A percentile compares a stretch with the other conserved stretches of the same genome.
Evolutionary conservation across 2,113 vertebrate species (phyloP).

Genomic region (Cryptomyrus ogoouensis): DNA sequence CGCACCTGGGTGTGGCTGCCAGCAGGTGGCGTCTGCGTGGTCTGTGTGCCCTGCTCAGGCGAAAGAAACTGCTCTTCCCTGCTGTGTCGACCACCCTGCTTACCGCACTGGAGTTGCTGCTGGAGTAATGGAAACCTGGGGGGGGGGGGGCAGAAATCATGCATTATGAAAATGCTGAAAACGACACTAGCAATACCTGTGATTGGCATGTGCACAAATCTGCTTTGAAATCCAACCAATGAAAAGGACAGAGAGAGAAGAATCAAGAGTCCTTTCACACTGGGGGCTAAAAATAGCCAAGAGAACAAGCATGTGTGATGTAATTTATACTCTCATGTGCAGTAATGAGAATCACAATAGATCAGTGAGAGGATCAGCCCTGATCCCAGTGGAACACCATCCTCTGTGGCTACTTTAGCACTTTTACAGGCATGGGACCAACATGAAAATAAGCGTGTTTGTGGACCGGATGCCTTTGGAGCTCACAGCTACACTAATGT

Average conservation of each 20-base stretch:
- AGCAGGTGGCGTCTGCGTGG: constrained; percentile 45
- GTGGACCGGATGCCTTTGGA: neutral
- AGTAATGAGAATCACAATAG: neutral
- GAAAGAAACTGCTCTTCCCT: constrained; percentile 75
- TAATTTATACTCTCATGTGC: neutral
- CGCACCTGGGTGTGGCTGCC: constrained; percentile 72
- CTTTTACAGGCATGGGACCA: neutral
- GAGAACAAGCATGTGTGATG: neutral
- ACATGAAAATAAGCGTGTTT: neutral
- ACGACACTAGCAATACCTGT: neutral
- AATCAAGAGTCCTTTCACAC: neutral
- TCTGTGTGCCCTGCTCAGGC: constrained; percentile 69
- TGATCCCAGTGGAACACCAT: neutral
- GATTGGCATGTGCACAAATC: neutral
- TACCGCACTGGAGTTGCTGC: constrained; percentile 77
- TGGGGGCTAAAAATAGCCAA: neutral
- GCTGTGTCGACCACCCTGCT: constrained; percentile 68
- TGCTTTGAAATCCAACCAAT: neutral
- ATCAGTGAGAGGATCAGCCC: neutral
- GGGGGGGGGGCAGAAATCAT: constrained; percentile 8
- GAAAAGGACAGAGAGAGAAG: neutral
- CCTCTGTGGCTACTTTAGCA: neutral
- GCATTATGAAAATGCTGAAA: neutral
- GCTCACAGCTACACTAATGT: neutral
- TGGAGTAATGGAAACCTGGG: constrained; percentile 82